Conservation (phyloP, 2,888 invertebrate species). For the Busseola fusca region DNA sequence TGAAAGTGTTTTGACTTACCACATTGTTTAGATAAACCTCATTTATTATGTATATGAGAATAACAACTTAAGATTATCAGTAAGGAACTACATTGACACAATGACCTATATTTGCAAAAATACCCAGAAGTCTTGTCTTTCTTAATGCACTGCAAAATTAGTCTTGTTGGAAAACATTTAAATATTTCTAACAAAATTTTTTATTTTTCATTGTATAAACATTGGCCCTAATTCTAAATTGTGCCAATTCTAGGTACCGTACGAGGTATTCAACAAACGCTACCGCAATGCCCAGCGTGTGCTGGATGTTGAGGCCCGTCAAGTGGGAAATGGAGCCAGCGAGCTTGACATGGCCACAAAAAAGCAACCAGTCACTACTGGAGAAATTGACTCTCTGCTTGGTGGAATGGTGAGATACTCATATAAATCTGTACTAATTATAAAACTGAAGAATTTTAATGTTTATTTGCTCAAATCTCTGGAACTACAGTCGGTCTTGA, state of each 20-base stretch:
- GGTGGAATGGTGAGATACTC: constrained; percentile 93
- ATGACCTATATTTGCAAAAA: neutral
- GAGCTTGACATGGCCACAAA: constrained; percentile 94
- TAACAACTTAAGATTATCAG: neutral
- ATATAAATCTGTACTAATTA: neutral
- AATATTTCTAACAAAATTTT: neutral
- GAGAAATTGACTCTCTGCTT: constrained; percentile 94
- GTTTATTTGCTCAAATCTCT: neutral
- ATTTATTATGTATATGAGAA: constrained; percentile 1
- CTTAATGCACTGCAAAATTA: neutral
- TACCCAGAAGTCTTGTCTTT: neutral
- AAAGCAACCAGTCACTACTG: constrained; percentile 84
- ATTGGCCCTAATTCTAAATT: neutral
- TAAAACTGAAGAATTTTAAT: neutral
- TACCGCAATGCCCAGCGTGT: constrained; percentile 98
- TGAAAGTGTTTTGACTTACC: neutral
- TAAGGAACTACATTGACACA: neutral
- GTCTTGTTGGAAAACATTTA: no score
- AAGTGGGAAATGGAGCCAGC: constrained; percentile 93
- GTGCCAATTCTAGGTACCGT: constrained; percentile 93
- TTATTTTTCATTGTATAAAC: neutral
- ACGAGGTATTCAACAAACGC: constrained; percentile 98
- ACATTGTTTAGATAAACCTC: neutral
- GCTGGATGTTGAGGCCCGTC: constrained; percentile 97
- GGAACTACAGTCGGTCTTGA: neutral